Evolutionary conservation across 2,113 vertebrate genomes (phyloP), one percentile per base, ranked within the genome.

Genomic region (Potamarius usumacintae): DNA sequence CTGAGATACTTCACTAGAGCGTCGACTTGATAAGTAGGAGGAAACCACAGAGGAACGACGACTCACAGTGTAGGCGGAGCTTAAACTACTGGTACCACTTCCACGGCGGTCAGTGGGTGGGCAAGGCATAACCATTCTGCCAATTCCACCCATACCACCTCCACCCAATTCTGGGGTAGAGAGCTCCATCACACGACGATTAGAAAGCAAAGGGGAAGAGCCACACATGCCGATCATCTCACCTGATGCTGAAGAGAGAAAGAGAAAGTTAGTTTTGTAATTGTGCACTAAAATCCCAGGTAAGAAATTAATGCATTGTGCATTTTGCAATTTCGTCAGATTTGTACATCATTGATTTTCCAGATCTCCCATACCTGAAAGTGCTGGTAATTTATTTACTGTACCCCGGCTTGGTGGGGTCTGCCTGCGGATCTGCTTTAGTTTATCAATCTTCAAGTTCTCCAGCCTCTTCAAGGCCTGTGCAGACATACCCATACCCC

Each of bases 31-130:
- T 14, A 95, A 94, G 88, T 97, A 97, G 0, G 97, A 97, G 1
- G 97, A 97, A 42, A 94, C 96, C 91, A 96, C 93, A 15, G 98
- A 99, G 0, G 98, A 99, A 9, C 97, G 96, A 0, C 97, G 97
- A 93, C 97, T 99, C 82, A 98, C 97, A 0, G 98, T 99, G 57
- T 99, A 99, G 62, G 98, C 98, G 0, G 98, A 99, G 93, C 98
- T 99, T 15, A 99, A 82, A 0, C 96, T 99, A 92, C 98, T 99
- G 91, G 97, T 97, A 89, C 96, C 96, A 7, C 98, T 99, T 91
- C 96, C 96, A 15, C 98, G 96, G 65, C 96, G 95, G 85, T 99
- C 98, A 5, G 90, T 95, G 5, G 91, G 0, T 9, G 91, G 91
- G 86, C 92, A 93, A 55, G 91, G 88, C 81, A 94, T 88, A 0